phyloP scores from a whole-genome alignment of 1,140 invertebrate species.

The Phenacoccus solenopsis region DNA sequence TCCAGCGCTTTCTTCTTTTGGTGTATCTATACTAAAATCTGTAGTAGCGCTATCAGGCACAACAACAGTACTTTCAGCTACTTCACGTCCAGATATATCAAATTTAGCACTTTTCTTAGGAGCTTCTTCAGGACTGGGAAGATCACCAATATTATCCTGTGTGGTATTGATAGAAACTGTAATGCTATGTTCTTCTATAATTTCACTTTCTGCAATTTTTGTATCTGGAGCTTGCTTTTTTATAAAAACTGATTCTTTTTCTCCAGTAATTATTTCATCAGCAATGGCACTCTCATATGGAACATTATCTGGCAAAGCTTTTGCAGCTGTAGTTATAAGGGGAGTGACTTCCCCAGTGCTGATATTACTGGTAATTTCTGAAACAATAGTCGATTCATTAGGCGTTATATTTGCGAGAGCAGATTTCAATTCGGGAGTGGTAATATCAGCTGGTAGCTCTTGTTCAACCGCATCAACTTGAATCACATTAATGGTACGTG shows the following conservation, averaged over 20 bases:
- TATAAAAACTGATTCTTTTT: constrained; percentile 37
- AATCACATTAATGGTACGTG: background rate
- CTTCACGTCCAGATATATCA: constrained; percentile 32
- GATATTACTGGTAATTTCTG: background rate
- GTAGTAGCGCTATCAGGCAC: constrained; percentile 29
- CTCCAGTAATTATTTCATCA: constrained; percentile 28
- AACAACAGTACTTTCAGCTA: constrained; percentile 34
- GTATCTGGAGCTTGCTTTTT: constrained; percentile 29
- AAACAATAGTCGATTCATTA: background rate
- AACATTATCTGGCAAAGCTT: constrained; percentile 1
- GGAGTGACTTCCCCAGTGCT: background rate
- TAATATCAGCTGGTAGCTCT: background rate
- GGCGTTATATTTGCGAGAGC: background rate
- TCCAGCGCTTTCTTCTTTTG: constrained; percentile 28
- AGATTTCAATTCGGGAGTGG: background rate
- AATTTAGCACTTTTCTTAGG: constrained; percentile 30
- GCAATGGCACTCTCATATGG: background rate
- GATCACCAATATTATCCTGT: constrained; percentile 38
- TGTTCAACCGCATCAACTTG: background rate
- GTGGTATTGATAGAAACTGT: constrained; percentile 37
- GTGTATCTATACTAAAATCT: constrained; percentile 27
- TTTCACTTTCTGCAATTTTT: background rate
- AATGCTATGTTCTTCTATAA: constrained; percentile 33
- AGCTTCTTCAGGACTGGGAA: constrained; percentile 25
- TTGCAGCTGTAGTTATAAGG: background rate